These are phyloP conservation scores for Entosphenus tridentatus DNA, from an alignment of 2,113 vertebrate genomes.

Conservation along the genomic window DNA sequence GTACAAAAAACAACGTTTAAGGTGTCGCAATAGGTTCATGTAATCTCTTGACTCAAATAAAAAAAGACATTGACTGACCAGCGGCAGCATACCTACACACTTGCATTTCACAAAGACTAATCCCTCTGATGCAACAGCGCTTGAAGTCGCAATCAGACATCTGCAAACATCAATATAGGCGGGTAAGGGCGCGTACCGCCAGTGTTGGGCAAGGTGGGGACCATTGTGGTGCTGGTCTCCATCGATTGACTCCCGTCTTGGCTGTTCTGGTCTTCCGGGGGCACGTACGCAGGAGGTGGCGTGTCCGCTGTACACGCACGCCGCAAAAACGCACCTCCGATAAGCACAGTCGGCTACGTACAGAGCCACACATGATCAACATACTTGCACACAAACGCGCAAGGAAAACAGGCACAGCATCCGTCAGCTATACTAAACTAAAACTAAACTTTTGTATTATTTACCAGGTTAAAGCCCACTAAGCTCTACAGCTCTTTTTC, in stretches of 20 bases:
- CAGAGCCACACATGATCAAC: too few species aligned
- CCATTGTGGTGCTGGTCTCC: constrained; percentile 89
- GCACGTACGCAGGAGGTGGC: constrained; percentile 82
- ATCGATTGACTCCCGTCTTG: constrained; percentile 87
- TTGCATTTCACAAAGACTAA: background rate
- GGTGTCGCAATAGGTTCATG: background rate
- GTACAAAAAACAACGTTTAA: background rate
- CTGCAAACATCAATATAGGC: constrained; percentile 20
- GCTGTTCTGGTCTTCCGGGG: constrained; percentile 78
- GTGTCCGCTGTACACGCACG: constrained; percentile 37
- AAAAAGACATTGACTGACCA: background rate
- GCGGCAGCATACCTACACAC: background rate
- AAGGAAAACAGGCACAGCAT: constrained; percentile 6
- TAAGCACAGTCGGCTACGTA: too few species aligned
- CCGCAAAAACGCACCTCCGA: too few species aligned
- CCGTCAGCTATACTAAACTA: background rate
- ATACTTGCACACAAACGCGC: too few species aligned
- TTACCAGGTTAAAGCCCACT: background rate
- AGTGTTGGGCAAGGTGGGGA: constrained; percentile 32
- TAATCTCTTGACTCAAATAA: background rate
- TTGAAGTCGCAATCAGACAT: background rate
- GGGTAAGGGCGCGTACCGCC: constrained; percentile 52
- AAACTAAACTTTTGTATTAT: constrained; percentile 1
- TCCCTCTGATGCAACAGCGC: background rate
- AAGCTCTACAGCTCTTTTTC: too few species aligned